These are phyloP conservation scores for Carlito syrichta DNA, from an alignment of 2,113 vertebrate species.

Conservation along the genomic window DNA sequence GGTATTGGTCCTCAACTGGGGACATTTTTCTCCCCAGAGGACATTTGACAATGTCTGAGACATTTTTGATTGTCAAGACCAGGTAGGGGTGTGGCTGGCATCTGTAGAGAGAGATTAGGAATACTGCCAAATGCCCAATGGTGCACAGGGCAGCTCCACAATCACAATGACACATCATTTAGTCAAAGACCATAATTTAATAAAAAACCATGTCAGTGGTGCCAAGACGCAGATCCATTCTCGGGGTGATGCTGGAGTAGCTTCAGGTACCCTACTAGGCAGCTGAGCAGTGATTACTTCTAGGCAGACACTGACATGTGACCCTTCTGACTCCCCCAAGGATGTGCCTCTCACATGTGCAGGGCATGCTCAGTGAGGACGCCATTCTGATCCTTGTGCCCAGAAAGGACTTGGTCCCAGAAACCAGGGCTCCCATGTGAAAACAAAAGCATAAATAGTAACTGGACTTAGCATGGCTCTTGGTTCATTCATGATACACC, in stretches of 20 bases:
- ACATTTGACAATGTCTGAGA: neutral
- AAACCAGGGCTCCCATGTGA: neutral
- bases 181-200: no score
- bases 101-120: neutral
- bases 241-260: no score
- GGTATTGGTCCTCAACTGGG: neutral
- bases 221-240: no score
- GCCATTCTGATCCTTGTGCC: neutral
- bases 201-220: no score
- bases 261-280: neutral
- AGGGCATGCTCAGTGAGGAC: neutral
- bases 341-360: neutral
- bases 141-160: neutral
- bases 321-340: neutral
- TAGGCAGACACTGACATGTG: neutral
- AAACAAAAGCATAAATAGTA: neutral
- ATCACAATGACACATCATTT: neutral
- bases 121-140: neutral
- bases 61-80: neutral
- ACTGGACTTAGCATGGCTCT: neutral
- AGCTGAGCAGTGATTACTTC: neutral
- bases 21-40: neutral
- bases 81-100: neutral
- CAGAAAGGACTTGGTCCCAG: neutral
- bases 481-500: neutral